Evolutionary conservation across 2,797 vertebrate species (phyloP).

Genomic region (Crocodylus rhombifer): DNA sequence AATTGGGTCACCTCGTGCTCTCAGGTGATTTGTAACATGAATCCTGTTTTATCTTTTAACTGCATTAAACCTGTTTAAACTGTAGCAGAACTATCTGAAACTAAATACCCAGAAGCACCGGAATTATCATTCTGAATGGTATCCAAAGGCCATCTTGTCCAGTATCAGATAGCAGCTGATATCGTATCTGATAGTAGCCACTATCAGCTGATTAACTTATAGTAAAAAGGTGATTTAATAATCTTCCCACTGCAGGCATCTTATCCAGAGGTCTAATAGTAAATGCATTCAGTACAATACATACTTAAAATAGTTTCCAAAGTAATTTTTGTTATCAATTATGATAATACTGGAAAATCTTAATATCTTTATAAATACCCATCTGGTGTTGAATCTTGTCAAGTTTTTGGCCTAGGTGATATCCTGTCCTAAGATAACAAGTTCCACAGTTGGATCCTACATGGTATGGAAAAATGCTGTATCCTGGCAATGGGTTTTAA

Average conservation of each 20-base stretch:
- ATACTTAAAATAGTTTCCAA: too few relatives aligned
- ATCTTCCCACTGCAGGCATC: not conserved
- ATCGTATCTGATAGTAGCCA: not conserved
- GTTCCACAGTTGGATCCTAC: constrained; percentile 1
- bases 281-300: too few relatives aligned
- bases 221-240: not conserved
- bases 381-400: not conserved
- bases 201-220: not conserved
- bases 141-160: not conserved
- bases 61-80: not conserved
- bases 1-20: not conserved
- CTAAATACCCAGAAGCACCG: not conserved
- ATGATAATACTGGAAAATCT: not conserved
- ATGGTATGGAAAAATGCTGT: not conserved
- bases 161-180: not conserved
- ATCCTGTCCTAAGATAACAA: not conserved
- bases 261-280: not conserved
- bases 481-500: not conserved
- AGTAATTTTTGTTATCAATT: not conserved
- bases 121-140: not conserved
- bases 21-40: not conserved
- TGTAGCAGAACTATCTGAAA: not conserved
- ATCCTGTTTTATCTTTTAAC: not conserved
- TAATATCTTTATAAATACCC: not conserved
- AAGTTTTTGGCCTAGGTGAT: not conserved